These are phyloP conservation scores for Numenius phaeopus DNA, from an alignment of 2,797 vertebrate species.

Conservation along the genomic window DNA sequence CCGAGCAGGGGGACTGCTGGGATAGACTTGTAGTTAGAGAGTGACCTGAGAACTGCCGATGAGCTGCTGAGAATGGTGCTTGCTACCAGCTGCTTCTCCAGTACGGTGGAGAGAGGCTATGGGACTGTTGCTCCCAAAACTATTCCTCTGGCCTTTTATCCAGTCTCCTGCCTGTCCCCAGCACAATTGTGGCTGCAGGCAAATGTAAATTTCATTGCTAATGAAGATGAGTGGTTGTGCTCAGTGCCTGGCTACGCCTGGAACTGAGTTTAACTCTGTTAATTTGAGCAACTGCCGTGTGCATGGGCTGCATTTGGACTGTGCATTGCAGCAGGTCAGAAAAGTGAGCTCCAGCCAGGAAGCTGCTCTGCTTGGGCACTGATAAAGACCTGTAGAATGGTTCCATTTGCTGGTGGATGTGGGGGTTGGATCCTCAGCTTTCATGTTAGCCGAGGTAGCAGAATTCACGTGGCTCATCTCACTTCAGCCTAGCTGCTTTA, in stretches of 20 bases:
- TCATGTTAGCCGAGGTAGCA: neutral
- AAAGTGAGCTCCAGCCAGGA: neutral
- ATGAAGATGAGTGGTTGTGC: neutral
- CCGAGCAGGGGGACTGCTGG: neutral
- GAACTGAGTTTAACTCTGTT: neutral
- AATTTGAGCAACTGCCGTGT: neutral
- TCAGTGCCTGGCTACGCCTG: neutral
- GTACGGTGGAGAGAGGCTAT: neutral
- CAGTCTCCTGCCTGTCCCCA: neutral
- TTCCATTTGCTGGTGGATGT: neutral
- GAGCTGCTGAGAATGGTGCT: neutral
- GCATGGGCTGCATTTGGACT: rapidly evolving
- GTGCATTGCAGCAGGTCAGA: neutral
- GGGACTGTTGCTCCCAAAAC: neutral
- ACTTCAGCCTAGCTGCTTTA: neutral
- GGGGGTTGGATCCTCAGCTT: neutral
- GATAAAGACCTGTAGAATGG: neutral
- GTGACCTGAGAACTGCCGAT: neutral
- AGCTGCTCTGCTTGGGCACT: neutral
- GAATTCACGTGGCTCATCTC: neutral
- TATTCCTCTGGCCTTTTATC: neutral
- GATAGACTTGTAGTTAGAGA: neutral
- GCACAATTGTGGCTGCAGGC: neutral
- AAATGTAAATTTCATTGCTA: neutral
- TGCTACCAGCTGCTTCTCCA: neutral